Base-by-base conservation (phyloP, 2,888 invertebrate species). In the Linnaemya tessellans region DNA sequence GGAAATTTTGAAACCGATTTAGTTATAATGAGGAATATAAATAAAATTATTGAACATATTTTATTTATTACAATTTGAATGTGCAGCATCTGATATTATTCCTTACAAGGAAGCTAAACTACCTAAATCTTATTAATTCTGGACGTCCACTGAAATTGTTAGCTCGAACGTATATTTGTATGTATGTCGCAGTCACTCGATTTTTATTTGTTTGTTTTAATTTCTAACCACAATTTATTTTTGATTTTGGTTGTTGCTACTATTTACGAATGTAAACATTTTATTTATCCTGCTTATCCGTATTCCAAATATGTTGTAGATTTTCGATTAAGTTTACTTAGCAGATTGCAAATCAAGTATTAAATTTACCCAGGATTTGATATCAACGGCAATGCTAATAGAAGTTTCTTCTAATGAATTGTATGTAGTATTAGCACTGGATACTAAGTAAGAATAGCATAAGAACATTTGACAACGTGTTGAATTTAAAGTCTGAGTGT, bases 301-400 rank as follows among this genome's bases (percentile, higher is more conserved):
- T 67, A 25, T 80, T 25, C 65, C 74, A 80, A 80, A 74, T 67
- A 74, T 60, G 65, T 80, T 74, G 35, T 80, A 30, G 49, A 20
- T 51, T 74, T 80, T 67, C 18, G 2, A 60, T 74, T 80, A 60
- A 41, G 82, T 82, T 82, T 82, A 77, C 70, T 71, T 77, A 64
- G 71, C 30, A 58, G 70, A 77, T 77, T 77, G 58, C 62, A 77
- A 82, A 82, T 70, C 38, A 82, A 77, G 62, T 46, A 67, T 41
- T 30, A 71, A 43, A 49, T 38, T 41, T 51, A 43, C 22, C 54
- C 38, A 35, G 62, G 20, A 71, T 35, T 46, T 56, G 22, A 46
- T 64, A 70, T 70, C 67, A 41, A 60, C 49, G 30, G 18, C 35
- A 46, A 46, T 58, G 77, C 7, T 67, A 60, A 51, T 25, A 51